These are phyloP conservation scores for Synaphobranchus kaupii DNA, from an alignment of 2,797 vertebrate species.

Conservation along the genomic window DNA sequence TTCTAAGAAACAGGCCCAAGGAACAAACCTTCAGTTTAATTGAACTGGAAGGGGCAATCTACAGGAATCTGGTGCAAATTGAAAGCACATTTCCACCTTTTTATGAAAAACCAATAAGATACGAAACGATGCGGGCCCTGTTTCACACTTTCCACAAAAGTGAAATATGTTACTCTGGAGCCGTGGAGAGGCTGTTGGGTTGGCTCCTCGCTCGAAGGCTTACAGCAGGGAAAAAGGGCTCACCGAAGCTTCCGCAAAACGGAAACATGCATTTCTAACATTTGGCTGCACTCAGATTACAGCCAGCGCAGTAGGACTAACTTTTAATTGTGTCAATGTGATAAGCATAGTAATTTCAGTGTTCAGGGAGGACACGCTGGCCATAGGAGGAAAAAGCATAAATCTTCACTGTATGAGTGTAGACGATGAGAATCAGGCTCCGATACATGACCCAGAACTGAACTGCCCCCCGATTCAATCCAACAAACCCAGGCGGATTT, in stretches of 20 bases:
- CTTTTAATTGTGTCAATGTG: constrained; percentile 18
- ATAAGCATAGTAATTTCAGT: background rate
- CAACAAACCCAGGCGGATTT: no score
- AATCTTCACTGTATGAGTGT: background rate
- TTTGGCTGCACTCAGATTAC: background rate
- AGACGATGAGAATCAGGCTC: background rate
- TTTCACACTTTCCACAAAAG: constrained; percentile 20
- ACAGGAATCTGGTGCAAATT: constrained; percentile 30
- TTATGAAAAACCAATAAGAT: constrained; percentile 28
- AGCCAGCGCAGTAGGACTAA: background rate
- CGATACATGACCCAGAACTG: background rate
- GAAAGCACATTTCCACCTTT: constrained; percentile 38
- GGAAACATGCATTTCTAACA: constrained; percentile 15
- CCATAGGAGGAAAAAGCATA: background rate
- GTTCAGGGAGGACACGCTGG: background rate
- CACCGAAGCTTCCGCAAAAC: background rate
- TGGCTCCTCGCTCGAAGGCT: constrained; percentile 25
- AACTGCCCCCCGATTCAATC: background rate
- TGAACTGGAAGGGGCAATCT: constrained; percentile 29
- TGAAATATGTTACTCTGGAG: constrained; percentile 13
- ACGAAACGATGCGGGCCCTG: constrained; percentile 1
- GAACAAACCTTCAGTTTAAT: constrained; percentile 29
- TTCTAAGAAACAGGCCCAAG: constrained; percentile 18
- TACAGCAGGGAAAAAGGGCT: background rate
- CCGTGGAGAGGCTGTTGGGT: constrained; percentile 12